Conservation (phyloP, 2,113 vertebrate genomes). For the Alces alces region DNA sequence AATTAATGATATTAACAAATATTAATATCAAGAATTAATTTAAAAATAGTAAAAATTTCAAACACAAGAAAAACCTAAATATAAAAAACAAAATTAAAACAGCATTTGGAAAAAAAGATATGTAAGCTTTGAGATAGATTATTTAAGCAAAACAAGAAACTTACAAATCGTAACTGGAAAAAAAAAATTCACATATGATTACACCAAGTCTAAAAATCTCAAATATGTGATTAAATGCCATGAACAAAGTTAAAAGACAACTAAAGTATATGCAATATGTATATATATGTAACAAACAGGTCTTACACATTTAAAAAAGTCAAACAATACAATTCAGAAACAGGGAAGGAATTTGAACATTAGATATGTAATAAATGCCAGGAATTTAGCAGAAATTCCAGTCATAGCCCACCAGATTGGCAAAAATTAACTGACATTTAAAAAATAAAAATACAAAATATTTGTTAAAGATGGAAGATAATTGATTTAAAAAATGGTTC, state of each 20-base stretch:
- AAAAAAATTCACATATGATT: not conserved
- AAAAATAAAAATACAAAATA: not conserved
- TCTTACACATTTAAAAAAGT: not conserved
- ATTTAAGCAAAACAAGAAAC: not conserved
- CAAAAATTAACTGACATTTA: not conserved
- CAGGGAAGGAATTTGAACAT: not conserved
- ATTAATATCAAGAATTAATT: not conserved
- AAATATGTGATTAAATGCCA: not conserved
- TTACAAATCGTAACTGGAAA: not conserved
- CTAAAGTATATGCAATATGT: not conserved
- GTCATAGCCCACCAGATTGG: not conserved
- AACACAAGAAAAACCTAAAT: not conserved
- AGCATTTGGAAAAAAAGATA: not conserved
- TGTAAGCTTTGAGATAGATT: not conserved
- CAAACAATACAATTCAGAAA: not conserved
- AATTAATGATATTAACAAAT: not conserved
- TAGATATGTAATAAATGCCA: not conserved
- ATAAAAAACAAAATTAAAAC: not conserved
- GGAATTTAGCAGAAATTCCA: not conserved
- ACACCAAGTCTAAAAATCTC: not conserved
- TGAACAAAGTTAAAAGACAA: not conserved
- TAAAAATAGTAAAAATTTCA: not conserved
- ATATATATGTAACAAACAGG: not conserved
- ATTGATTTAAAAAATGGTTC: not conserved
- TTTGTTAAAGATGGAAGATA: not conserved